Evolutionary conservation across 1,140 invertebrate genomes (phyloP), one percentile per base, ranked within the genome.

Genomic region (Phymorhynchus buccinoides): DNA sequence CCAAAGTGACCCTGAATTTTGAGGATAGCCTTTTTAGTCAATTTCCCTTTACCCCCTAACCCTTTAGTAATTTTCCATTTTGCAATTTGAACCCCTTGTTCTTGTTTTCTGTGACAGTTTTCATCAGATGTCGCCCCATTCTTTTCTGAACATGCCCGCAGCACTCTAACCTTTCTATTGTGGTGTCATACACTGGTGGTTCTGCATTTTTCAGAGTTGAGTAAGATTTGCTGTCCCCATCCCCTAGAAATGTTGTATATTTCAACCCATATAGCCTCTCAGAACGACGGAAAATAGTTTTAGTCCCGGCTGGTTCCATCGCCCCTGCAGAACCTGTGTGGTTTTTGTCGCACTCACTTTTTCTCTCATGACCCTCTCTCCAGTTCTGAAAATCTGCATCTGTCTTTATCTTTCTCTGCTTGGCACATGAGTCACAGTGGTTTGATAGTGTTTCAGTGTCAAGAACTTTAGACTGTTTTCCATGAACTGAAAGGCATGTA

Each of bases 321-420:
- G 14, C 89, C 77, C 84, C 91, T 91, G 71, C 92, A 92, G 85
- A 85, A 68, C 85, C 83, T 39, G 27, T 56, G 39, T 86, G 85
- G 66, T 71, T 84, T 56, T 68, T 42, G 48, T 85, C 48, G 39
- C 80, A 86, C 37, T n/a, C 37, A 22, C 75, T 35, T 32, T n/a
- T 78, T 7, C 42, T 37, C 35, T 22, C 37, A 62, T 75, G 75
- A 27, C 27, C 32, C n/a, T 32, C 39, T 30, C 32, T 80, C 84
- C 75, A 75, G 44, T 22, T 71, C 56, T 79, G 27, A 30, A 35
- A 56, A 41, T 85, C 84, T 37, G 48, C 78, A 35, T 39, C 39
- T 35, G 22, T 39, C 27, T 62, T 82, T 62, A 66, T 80, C 39
- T 85, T 82, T 48, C 56, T 68, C 32, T 37, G 42, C 56, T 42